Percentiles rank a stretch among this genome's conserved stretches.
phyloP scores from a whole-genome alignment of 2,888 invertebrate species.

The Carpatolechia fugitivella region DNA sequence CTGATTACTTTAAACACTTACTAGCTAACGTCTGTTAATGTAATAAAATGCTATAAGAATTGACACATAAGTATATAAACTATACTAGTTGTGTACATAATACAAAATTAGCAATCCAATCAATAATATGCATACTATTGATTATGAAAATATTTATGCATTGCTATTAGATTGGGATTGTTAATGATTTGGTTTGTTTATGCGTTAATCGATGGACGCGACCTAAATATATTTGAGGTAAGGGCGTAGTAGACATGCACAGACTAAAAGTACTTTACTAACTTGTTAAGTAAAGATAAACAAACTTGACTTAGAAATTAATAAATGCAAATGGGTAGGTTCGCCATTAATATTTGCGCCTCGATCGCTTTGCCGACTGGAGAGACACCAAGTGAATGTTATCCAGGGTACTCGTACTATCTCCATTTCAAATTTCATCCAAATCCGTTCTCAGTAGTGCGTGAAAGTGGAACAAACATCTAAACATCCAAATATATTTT shows the following conservation, averaged over 20 bases:
- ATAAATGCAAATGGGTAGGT: background rate
- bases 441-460: too few species aligned
- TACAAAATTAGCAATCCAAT: conserved; percentile 77
- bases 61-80: conserved; percentile 81
- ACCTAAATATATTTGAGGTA: too few species aligned
- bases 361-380: too few species aligned
- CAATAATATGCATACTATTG: conserved; percentile 75
- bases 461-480: too few species aligned
- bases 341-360: too few species aligned
- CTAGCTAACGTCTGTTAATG: conserved; percentile 75
- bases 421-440: too few species aligned
- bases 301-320: background rate
- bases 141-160: conserved; percentile 74
- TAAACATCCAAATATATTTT: too few species aligned
- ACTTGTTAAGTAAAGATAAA: too few species aligned
- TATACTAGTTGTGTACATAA: conserved; percentile 79
- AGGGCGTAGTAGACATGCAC: too few species aligned
- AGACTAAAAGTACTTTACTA: background rate
- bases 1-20: conserved; percentile 77
- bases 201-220: background rate
- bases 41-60: conserved; percentile 80
- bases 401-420: too few species aligned
- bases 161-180: conserved; percentile 55
- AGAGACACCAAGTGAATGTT: too few species aligned
- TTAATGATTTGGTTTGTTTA: conserved; percentile 35